Evolutionary conservation across 2,888 invertebrate genomes (phyloP).

Genomic region (Lycocerus yunnanus): DNA sequence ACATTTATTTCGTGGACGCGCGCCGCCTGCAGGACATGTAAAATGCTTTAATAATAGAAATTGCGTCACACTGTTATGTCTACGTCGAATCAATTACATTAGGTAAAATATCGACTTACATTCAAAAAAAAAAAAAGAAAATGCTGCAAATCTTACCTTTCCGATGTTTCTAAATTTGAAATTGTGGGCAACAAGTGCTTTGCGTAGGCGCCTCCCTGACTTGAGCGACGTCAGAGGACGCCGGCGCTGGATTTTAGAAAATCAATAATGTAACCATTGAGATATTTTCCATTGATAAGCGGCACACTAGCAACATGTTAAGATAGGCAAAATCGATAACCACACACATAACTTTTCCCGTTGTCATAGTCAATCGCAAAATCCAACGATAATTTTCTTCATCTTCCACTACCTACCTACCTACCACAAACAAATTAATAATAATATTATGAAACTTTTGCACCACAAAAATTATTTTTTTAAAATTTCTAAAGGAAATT

Average conservation of each 20-base stretch:
- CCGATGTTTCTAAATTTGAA: neutral
- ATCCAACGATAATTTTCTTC: neutral
- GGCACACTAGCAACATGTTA: constrained; percentile 13
- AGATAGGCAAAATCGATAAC: constrained; percentile 6
- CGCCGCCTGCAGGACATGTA: constrained; percentile 15
- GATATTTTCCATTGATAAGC: constrained; percentile 26
- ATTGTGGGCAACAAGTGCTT: constrained; percentile 40
- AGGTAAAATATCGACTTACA: constrained; percentile 35
- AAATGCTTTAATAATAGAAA: constrained; percentile 42
- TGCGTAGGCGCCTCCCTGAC: constrained; percentile 35
- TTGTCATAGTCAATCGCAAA: neutral
- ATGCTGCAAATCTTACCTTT: neutral
- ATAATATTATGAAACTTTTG: too few relatives aligned
- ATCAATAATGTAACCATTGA: constrained; percentile 42
- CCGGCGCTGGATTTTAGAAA: constrained; percentile 35
- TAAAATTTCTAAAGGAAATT: neutral
- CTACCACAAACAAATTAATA: too few relatives aligned
- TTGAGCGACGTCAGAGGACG: constrained; percentile 36
- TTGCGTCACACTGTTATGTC: constrained; percentile 50
- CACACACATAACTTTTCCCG: neutral
- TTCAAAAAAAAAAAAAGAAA: neutral
- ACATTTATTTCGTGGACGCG: constrained; percentile 6
- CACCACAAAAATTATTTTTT: neutral
- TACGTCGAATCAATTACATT: constrained; percentile 40
- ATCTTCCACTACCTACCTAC: too few relatives aligned